These are phyloP conservation scores for Iphiclides podalirius DNA, from an alignment of 2,888 invertebrate species.

Conservation along the genomic window DNA sequence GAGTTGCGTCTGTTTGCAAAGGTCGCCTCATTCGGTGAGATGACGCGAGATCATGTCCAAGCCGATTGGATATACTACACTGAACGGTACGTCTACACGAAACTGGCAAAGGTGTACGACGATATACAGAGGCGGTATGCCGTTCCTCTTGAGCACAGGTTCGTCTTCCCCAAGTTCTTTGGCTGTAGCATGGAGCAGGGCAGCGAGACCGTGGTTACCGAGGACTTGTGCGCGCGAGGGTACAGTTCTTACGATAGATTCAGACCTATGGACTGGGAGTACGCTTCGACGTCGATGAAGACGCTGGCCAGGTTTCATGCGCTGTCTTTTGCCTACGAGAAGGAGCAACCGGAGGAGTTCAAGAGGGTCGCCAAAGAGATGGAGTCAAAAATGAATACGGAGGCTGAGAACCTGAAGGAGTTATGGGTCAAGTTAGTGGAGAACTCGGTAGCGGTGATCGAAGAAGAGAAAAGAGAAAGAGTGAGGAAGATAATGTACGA, in stretches of 20 bases:
- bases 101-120: constrained; percentile 39
- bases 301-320: constrained; percentile 63
- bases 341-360: constrained; percentile 46
- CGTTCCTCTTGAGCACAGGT: constrained; percentile 38
- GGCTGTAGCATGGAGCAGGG: constrained; percentile 35
- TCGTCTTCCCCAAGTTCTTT: constrained; percentile 45
- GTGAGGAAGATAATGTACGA: constrained; percentile 32
- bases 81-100: constrained; percentile 46
- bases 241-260: constrained; percentile 47
- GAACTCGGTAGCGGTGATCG: constrained; percentile 29
- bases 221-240: constrained; percentile 47
- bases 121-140: constrained; percentile 39
- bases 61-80: constrained; percentile 39
- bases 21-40: constrained; percentile 44
- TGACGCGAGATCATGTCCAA: constrained; percentile 35
- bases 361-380: constrained; percentile 30
- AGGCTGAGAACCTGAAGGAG: constrained; percentile 14
- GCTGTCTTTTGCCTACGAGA: constrained; percentile 45
- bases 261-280: constrained; percentile 50
- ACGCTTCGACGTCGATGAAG: constrained; percentile 43
- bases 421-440: constrained; percentile 28
- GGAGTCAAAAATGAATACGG: constrained; percentile 25
- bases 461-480: constrained; percentile 38
- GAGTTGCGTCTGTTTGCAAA: constrained; percentile 47
- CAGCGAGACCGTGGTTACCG: constrained; percentile 52